Evolutionary conservation across 2,888 invertebrate species (phyloP), one percentile per base, ranked within the genome.

Genomic region (Acleris emargana): DNA sequence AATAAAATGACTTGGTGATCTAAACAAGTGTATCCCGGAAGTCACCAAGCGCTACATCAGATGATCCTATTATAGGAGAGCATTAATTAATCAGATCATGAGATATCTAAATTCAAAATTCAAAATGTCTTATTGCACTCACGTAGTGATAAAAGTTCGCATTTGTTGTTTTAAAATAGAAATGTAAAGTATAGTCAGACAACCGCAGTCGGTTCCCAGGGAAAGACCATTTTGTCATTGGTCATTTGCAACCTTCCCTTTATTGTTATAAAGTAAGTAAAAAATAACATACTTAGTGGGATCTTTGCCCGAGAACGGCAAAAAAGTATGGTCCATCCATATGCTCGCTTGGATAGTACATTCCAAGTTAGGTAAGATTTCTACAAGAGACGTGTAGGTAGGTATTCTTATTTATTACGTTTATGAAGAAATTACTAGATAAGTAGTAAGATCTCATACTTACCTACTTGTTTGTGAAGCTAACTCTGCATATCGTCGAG

Each of bases 11-110:
- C 58, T 54, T 59, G 62, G 64, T 62, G 55, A 54, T 54, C 64
- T 67, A 50, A 67, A 69, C 67, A 53, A 68, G 60, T 64, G 61
- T 67, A 67, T 69, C 69, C 69, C 64, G 69, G 67, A 69, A 64
- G 61, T 59, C 49, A 5, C 17, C 45, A 45, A 45, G 38, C 11
- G 9, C 38, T 38, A 13, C 38, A 38, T 38, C 13, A 13, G 13
- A 38, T 13, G 38, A 13, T 13, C 4, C 38, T 38, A 38, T 38
- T 4, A 38, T 38, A 38, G n/a, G n/a, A 38, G 38, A 5, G 4
- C 13, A 13, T 38, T 13, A 38, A 38, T 38, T 0, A 38, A 32
- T 13, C 13, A 13, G 5, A 38, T 13, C 13, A 38, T 38, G 13
- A 38, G 38, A 38, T 38, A 11, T 13, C n/a, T n/a, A n/a, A n/a